Base-by-base conservation (phyloP, 1,140 invertebrate genomes). In the Meloidogyne chitwoodi region DNA sequence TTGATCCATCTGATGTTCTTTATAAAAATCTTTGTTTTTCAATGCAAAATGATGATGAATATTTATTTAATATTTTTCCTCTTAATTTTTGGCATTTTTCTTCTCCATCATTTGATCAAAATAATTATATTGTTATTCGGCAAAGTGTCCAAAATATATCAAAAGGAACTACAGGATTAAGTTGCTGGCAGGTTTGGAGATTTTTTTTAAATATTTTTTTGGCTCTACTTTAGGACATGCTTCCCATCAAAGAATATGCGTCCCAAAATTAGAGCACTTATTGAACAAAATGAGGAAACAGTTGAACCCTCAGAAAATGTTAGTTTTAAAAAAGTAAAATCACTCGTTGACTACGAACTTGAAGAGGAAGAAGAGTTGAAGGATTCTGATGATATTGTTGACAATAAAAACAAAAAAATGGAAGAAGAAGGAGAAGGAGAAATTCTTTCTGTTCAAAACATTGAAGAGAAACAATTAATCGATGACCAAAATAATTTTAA, bases 161-260 rank as follows among this genome's bases (percentile, higher is more conserved):
- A 22, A 27, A 77, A 29, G 76, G 76, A 27, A 77, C 76, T 22
- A 77, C 76, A 22, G 76, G 76, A 16, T 34, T 77, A 4, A 27
- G 64, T 26, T 72, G 74, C 63, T 77, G 76, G 76, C 27, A 31
- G 48, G 76, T 77, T 56, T 48, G n/a, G n/a, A n/a, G n/a, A n/a
- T n/a, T n/a, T n/a, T n/a, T n/a, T n/a, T n/a, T n/a, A n/a, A n/a
- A n/a, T n/a, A n/a, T n/a, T n/a, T n/a, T n/a, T n/a, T n/a, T n/a
- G n/a, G n/a, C n/a, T n/a, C n/a, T n/a, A n/a, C n/a, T n/a, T n/a
- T n/a, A n/a, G n/a, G n/a, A n/a, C n/a, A n/a, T n/a, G n/a, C n/a
- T n/a, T n/a, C n/a, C n/a, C n/a, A n/a, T n/a, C n/a, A n/a, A n/a
- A n/a, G 79, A 80, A 81, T 65, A 19, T 38, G 76, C 27, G 29